A percentile compares a stretch with the other conserved stretches of the same genome.
These are phyloP conservation scores for Metallyticus violacea DNA, from an alignment of 2,888 invertebrate species.

Conservation along the genomic window DNA sequence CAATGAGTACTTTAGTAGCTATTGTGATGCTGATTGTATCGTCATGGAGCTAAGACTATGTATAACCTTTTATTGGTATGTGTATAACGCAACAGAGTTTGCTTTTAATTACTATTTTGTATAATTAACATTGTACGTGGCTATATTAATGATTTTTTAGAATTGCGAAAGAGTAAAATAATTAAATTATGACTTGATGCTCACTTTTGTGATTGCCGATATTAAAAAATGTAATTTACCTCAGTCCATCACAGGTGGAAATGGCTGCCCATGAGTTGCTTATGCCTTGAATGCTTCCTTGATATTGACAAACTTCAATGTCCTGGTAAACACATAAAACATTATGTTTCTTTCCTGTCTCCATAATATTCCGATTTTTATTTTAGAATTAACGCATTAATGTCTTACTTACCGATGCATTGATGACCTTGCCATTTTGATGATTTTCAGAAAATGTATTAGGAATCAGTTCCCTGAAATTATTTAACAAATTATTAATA, in stretches of 20 bases:
- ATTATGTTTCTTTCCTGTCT: neutral
- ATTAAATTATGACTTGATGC: too few species aligned
- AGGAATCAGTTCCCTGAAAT: neutral
- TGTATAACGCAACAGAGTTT: too few species aligned
- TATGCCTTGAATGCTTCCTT: slow-evolving; percentile 40
- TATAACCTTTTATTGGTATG: too few species aligned
- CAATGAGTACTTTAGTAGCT: too few species aligned
- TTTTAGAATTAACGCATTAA: neutral
- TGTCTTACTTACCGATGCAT: neutral
- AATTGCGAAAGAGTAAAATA: too few species aligned
- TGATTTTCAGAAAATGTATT: neutral
- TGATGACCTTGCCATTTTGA: neutral
- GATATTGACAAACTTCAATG: slow-evolving; percentile 43
- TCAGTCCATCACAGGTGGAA: slow-evolving; percentile 44
- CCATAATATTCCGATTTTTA: neutral
- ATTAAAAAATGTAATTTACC: slow-evolving; percentile 38
- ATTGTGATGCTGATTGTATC: too few species aligned
- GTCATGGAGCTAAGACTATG: too few species aligned
- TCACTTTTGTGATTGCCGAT: too few species aligned
- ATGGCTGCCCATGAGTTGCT: slow-evolving; percentile 43
- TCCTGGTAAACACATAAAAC: slow-evolving; percentile 13
- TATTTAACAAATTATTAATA: too few species aligned
- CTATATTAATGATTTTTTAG: too few species aligned
- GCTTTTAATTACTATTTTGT: too few species aligned
- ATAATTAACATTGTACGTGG: too few species aligned